phyloP scores from a whole-genome alignment of 2,113 vertebrate species.

The Oreotrochilus melanogaster region DNA sequence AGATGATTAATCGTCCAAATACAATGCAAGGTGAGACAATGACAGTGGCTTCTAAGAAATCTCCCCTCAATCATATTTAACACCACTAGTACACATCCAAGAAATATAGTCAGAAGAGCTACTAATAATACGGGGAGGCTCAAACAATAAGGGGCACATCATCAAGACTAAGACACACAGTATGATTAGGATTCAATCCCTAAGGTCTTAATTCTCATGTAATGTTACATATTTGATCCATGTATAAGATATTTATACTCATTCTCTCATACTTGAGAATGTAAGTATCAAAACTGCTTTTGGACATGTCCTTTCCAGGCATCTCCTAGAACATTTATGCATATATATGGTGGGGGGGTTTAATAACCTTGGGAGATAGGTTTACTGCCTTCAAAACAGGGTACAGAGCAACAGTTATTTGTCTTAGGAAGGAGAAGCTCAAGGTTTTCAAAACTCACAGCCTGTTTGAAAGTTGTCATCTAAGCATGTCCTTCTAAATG shows the following conservation, averaged over 20 bases:
- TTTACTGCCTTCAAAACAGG: neutral
- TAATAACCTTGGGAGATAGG: neutral
- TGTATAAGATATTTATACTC: neutral
- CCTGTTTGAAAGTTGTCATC: neutral
- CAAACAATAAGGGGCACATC: neutral
- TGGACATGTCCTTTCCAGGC: neutral
- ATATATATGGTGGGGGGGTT: too few species aligned
- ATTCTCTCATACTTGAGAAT: neutral
- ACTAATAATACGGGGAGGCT: neutral
- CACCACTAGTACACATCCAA: neutral
- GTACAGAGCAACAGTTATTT: neutral
- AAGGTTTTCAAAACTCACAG: neutral
- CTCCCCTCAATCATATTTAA: neutral
- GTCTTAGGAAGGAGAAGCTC: neutral
- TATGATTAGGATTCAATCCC: neutral
- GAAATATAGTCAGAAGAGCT: neutral
- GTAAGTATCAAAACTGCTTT: neutral
- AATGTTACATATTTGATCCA: neutral
- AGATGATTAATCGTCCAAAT: neutral
- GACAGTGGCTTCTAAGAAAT: neutral
- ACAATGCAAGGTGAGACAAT: neutral
- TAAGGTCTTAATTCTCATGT: neutral
- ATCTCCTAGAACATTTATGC: neutral
- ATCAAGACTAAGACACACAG: neutral
- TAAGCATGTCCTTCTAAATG: rapidly evolving